Conservation (phyloP, 2,113 vertebrate genomes). For the Gyps fulvus region DNA sequence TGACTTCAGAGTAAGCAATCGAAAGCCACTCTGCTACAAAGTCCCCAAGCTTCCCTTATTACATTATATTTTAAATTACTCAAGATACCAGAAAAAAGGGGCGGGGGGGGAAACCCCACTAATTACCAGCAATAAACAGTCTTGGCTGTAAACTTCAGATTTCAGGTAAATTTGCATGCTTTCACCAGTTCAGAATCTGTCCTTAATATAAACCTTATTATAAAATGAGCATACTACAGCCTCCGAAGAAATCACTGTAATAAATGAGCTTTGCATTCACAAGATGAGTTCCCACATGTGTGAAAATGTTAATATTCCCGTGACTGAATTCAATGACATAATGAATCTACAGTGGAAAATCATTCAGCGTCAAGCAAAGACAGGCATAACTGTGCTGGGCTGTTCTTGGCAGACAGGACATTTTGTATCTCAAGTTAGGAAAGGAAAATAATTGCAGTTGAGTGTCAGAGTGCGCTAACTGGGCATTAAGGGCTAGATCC, state of each 20-base stretch:
- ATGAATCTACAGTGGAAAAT: conserved; percentile 61
- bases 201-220: neutral
- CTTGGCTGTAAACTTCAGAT: neutral
- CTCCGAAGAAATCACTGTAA: conserved; percentile 46
- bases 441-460: conserved; percentile 3
- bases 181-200: neutral
- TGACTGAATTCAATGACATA: conserved; percentile 64
- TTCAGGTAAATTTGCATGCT: neutral
- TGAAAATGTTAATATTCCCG: conserved; percentile 56
- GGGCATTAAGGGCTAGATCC: neutral
- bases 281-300: conserved; percentile 58
- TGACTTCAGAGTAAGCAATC: neutral
- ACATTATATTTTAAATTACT: neutral
- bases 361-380: conserved; percentile 59
- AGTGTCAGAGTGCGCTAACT: neutral
- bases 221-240: neutral
- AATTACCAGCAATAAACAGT: neutral
- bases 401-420: conserved; percentile 35
- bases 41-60: neutral
- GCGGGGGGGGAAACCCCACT: rapidly evolving
- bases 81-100: neutral
- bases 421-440: neutral
- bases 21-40: neutral
- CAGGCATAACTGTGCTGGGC: conserved; percentile 35
- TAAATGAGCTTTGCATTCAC: conserved; percentile 54